Evolutionary conservation across 1,140 invertebrate species (phyloP).

Genomic region (Notospermus geniculatus): DNA sequence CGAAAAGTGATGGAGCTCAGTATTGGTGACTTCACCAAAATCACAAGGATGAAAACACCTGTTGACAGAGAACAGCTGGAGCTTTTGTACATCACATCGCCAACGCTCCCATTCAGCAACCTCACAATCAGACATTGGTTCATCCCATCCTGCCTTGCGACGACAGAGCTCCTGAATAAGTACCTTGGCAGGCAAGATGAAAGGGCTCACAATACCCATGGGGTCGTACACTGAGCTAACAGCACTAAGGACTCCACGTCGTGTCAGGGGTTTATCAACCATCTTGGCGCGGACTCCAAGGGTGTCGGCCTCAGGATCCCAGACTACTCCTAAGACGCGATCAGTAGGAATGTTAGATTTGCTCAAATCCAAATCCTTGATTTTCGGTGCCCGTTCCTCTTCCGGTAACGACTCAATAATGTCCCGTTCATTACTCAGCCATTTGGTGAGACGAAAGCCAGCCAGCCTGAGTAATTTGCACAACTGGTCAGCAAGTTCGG

Average conservation of each 20-base stretch:
- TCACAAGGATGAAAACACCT: neutral
- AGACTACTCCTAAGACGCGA: slow-evolving; percentile 1
- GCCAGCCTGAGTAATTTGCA: neutral
- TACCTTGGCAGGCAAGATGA: neutral
- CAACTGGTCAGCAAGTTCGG: neutral
- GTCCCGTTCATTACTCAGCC: neutral
- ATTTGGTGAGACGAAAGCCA: slow-evolving; percentile 7
- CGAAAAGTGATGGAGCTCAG: slow-evolving; percentile 2
- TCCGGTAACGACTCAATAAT: neutral
- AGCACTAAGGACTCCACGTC: neutral
- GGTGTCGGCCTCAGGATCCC: slow-evolving; percentile 10
- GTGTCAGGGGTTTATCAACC: neutral
- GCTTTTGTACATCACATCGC: neutral
- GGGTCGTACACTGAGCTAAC: slow-evolving; percentile 10
- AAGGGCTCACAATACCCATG: slow-evolving; percentile 3
- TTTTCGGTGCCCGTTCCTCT: neutral
- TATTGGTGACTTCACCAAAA: neutral
- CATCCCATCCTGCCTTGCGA: neutral
- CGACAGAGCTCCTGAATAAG: neutral
- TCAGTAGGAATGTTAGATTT: neutral
- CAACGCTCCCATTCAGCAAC: neutral
- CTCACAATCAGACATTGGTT: neutral
- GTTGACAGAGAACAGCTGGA: neutral
- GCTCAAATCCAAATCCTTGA: neutral
- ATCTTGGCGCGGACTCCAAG: slow-evolving; percentile 6